Evolutionary conservation across 2,113 vertebrate species (phyloP), one percentile per base, ranked within the genome.

Genomic region (Megaleporinus macrocephalus): DNA sequence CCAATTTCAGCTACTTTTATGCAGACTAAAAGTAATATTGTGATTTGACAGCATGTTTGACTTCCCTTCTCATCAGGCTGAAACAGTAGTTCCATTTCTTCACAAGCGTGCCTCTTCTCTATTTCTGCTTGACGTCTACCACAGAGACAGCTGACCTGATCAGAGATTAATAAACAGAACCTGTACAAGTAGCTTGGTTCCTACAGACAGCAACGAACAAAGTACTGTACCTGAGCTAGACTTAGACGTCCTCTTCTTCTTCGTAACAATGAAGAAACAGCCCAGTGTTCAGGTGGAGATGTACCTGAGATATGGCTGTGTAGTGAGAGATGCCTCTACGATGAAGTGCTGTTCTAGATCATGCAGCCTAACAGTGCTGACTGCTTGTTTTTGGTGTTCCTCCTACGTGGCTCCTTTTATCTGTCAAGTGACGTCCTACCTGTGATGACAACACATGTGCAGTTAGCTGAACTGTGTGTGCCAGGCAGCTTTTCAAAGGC

Each of bases 371-470:
- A 27, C 30, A 15, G 18, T 15, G 20, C 9, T 69, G 13, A 27
- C 12, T 10, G 26, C 59, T 63, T 4, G 10, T 75, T 2, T 57
- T 29, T 24, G 68, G 22, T 73, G 49, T 79, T 69, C 30, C 1
- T 20, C 22, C 16, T 12, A 26, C 24, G 16, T n/a, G 15, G 12
- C 29, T 61, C 36, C 63, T 61, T 20, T 66, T 41, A 44, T 44
- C 53, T 76, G 71, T 0, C 49, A 30, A 75, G 14, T 18, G 62
- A 73, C 69, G 51, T 76, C 65, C 65, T 71, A 30, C 66, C 66
- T 81, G 70, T 76, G n/a, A 11, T 20, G 22, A 65, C 44, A 30
- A 44, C 4, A 44, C 11, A 44, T 11, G 41, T 16, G 18, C 0
- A 13, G 15, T 36, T 44, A 20, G 9, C 44, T 76, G 49, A 9